A percentile compares a stretch with the other conserved stretches of the same genome.
These are phyloP conservation scores for Chaetops frenatus DNA, from an alignment of 2,113 vertebrate genomes.

Conservation along the genomic window DNA sequence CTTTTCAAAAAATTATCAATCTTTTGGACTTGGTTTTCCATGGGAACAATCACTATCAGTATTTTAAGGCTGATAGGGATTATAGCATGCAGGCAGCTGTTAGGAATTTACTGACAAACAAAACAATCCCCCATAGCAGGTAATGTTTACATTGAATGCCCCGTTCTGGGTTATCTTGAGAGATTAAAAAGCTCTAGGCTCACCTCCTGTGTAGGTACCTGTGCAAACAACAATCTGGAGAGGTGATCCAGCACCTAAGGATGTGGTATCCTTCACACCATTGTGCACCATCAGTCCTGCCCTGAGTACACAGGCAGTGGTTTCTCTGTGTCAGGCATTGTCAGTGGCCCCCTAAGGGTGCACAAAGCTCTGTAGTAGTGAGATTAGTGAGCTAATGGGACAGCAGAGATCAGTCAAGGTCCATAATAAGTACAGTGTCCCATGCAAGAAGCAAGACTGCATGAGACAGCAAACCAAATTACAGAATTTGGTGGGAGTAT, in stretches of 20 bases:
- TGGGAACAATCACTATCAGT: background rate
- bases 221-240: background rate
- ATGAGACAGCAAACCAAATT: background rate
- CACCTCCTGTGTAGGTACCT: background rate
- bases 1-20: background rate
- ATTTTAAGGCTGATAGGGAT: background rate
- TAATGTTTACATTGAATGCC: background rate
- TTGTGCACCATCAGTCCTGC: accelerated
- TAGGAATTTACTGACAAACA: background rate
- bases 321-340: background rate
- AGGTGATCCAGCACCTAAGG: background rate
- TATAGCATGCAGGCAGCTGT: background rate
- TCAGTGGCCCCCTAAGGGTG: background rate
- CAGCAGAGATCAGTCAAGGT: background rate
- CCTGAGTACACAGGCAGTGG: background rate
- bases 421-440: background rate
- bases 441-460: background rate
- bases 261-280: background rate
- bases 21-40: background rate
- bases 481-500: background rate
- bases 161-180: background rate
- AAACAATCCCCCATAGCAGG: background rate
- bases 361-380: accelerated
- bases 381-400: background rate
- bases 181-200: background rate